Percentiles rank a stretch among this genome's conserved stretches.
Evolutionary conservation across 1,140 invertebrate species (phyloP).

Genomic region (Drosophila paulistorum): DNA sequence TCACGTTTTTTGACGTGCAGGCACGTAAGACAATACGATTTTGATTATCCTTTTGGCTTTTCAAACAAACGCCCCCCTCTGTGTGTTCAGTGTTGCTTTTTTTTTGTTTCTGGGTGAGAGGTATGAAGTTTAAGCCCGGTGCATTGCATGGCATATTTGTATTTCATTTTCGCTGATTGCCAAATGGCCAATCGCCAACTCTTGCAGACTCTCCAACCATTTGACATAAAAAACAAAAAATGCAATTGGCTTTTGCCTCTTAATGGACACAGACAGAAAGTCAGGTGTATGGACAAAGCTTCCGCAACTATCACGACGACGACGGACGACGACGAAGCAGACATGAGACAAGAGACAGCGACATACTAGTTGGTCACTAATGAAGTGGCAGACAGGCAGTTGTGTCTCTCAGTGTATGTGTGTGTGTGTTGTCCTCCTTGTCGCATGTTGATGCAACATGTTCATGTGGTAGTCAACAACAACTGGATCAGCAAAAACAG

Average conservation of each 20-base stretch:
- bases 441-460: conserved; percentile 34
- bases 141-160: conserved; percentile 13
- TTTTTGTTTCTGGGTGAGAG: background rate
- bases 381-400: conserved; percentile 56
- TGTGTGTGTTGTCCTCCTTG: conserved; percentile 24
- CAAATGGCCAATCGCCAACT: conserved; percentile 41
- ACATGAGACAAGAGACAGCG: conserved; percentile 21
- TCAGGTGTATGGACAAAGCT: conserved; percentile 58
- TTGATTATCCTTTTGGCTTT: background rate
- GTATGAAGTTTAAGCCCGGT: too few relatives aligned
- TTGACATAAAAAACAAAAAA: conserved; percentile 27
- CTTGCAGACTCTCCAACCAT: conserved; percentile 18
- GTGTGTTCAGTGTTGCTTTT: background rate
- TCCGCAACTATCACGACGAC: conserved; percentile 34
- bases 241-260: conserved; percentile 16
- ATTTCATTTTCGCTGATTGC: conserved; percentile 36
- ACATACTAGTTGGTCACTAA: conserved; percentile 57
- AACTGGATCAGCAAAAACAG: conserved; percentile 20
- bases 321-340: background rate
- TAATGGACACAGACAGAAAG: conserved; percentile 19
- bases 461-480: conserved; percentile 45
- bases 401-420: too few relatives aligned
- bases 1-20: too few relatives aligned
- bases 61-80: background rate
- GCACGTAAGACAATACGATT: background rate